Conservation (phyloP, 2,888 invertebrate species). For the Eilema sororculum region DNA sequence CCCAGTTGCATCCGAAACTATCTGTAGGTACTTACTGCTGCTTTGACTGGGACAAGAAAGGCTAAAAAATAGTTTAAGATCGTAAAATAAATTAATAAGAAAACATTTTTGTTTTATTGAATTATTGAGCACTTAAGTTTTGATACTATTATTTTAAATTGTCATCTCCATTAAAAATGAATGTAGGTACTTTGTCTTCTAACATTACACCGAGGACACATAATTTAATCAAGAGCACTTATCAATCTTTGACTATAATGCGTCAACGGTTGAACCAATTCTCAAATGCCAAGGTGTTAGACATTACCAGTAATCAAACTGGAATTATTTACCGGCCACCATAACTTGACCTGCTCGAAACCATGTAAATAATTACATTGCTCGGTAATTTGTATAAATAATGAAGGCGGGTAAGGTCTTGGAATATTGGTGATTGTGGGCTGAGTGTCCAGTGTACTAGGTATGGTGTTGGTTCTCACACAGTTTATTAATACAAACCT, state of each 20-base stretch:
- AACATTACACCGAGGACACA: conserved; percentile 54
- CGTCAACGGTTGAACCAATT: conserved; percentile 59
- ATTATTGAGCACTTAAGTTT: too few relatives aligned
- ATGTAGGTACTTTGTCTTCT: conserved; percentile 14
- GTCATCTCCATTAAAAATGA: background rate
- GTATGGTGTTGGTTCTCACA: conserved; percentile 56
- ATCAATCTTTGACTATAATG: conserved; percentile 62
- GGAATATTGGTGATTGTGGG: conserved; percentile 24
- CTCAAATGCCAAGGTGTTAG: conserved; percentile 77
- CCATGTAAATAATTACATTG: conserved; percentile 18
- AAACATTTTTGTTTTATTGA: too few relatives aligned
- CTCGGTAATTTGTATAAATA: background rate
- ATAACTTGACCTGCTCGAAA: conserved; percentile 53
- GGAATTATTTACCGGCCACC: conserved; percentile 61
- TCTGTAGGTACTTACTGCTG: too few relatives aligned
- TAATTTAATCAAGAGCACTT: conserved; percentile 58
- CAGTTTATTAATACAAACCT: conserved; percentile 50
- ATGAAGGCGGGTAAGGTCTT: conserved; percentile 27
- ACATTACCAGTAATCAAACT: conserved; percentile 60
- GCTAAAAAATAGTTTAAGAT: too few relatives aligned
- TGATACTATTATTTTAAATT: too few relatives aligned
- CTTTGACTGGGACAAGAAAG: too few relatives aligned
- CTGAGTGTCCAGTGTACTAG: conserved; percentile 43
- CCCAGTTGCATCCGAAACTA: too few relatives aligned
- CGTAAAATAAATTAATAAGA: too few relatives aligned